These are phyloP conservation scores for Osmerus mordax DNA, from an alignment of 2,113 vertebrate genomes.

Conservation along the genomic window DNA sequence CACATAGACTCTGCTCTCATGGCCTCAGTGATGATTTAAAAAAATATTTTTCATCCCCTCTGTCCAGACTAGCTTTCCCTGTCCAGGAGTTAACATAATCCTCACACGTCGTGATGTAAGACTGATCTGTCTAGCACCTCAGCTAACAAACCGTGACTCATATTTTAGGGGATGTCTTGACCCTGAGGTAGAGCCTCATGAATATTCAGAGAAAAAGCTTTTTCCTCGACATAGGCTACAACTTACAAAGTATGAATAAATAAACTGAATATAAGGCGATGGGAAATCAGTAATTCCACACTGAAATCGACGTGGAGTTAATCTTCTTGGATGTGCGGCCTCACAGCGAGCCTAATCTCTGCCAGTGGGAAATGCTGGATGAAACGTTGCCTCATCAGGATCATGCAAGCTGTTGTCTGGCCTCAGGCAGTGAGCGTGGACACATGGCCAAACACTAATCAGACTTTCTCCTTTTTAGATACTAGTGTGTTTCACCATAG, in stretches of 20 bases:
- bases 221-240: neutral
- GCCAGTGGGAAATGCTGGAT: neutral
- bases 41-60: neutral
- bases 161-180: too few relatives aligned
- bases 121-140: neutral
- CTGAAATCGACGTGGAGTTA: neutral
- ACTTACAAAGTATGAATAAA: too few relatives aligned
- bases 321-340: neutral
- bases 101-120: neutral
- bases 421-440: neutral
- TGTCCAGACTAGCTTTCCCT: neutral
- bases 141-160: neutral
- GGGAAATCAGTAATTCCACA: neutral
- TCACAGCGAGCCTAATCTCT: neutral
- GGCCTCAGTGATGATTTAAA: conserved; percentile 1
- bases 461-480: neutral
- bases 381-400: neutral
- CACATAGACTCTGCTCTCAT: neutral
- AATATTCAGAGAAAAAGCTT: neutral
- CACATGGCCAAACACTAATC: neutral
- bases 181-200: neutral
- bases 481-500: too few relatives aligned
- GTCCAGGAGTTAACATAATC: neutral
- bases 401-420: neutral
- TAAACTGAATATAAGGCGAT: neutral